phyloP scores from a whole-genome alignment of 1,140 invertebrate species.

The Drosophila arizonae region DNA sequence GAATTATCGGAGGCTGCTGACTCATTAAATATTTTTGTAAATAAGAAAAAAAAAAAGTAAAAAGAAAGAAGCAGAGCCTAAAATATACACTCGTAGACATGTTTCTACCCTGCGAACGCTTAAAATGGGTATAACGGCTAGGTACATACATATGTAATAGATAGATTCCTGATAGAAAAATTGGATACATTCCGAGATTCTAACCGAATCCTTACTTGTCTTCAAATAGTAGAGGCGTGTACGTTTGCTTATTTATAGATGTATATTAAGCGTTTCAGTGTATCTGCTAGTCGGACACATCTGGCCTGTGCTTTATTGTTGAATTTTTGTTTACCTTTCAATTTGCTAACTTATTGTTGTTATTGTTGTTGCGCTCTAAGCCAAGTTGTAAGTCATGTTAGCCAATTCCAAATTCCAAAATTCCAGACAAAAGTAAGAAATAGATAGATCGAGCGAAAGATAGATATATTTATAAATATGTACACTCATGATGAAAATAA shows the following conservation, averaged over 20 bases:
- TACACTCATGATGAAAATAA: too few species aligned
- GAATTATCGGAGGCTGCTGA: constrained; percentile 63
- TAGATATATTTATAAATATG: constrained; percentile 8
- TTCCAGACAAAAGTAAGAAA: constrained; percentile 10
- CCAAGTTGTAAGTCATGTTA: constrained; percentile 32
- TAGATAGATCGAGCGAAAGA: background rate
- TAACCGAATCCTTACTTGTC: too few species aligned
- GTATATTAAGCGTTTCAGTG: too few species aligned
- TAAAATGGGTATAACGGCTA: too few species aligned
- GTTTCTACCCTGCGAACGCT: constrained; percentile 25
- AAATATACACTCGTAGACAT: constrained; percentile 43
- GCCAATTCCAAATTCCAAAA: constrained; percentile 12
- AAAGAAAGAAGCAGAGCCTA: background rate
- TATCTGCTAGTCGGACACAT: too few species aligned
- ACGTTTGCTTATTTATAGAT: too few species aligned
- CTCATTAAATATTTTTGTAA: constrained; percentile 67
- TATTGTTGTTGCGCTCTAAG: background rate
- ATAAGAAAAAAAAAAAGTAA: constrained; percentile 12
- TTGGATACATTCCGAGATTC: too few species aligned
- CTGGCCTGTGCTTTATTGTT: background rate
- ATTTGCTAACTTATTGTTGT: constrained; percentile 12
- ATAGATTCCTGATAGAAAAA: too few species aligned
- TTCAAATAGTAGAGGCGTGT: too few species aligned
- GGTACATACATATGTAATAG: too few species aligned
- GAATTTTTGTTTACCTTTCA: background rate